Evolutionary conservation across 2,113 vertebrate species (phyloP).

Genomic region (Anas platyrhynchos): DNA sequence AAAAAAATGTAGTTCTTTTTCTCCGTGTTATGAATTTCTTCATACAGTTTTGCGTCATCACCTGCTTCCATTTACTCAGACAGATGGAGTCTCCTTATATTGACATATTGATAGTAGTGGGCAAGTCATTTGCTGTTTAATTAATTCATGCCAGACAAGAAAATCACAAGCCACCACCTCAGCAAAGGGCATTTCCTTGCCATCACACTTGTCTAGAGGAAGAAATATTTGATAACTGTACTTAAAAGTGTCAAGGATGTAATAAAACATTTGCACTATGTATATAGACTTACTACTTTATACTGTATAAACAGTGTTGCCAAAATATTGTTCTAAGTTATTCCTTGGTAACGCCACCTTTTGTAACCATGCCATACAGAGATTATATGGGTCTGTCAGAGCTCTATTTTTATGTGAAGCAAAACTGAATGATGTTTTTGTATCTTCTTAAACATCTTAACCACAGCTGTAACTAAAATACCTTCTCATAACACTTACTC

Average conservation of each 20-base stretch:
- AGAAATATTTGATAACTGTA: neutral
- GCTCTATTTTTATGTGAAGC: neutral
- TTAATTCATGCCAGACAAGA: neutral
- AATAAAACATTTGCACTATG: fast-evolving
- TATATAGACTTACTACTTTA: neutral
- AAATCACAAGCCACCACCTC: neutral
- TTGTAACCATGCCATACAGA: neutral
- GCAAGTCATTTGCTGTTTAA: neutral
- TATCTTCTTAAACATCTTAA: neutral
- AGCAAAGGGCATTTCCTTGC: neutral
- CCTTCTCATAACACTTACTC: neutral
- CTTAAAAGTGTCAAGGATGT: neutral
- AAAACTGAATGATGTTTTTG: neutral
- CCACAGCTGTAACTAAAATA: neutral
- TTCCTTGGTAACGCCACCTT: neutral
- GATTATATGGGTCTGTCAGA: neutral
- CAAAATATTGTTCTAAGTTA: neutral
- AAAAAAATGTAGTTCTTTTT: neutral
- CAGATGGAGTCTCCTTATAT: neutral
- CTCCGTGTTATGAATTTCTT: neutral
- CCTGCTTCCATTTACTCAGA: neutral
- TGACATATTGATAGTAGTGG: neutral
- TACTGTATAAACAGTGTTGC: neutral
- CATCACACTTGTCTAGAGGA: neutral
- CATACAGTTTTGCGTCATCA: neutral